Evolutionary conservation across 2,888 invertebrate species (phyloP).

Genomic region (Gibbula magus): DNA sequence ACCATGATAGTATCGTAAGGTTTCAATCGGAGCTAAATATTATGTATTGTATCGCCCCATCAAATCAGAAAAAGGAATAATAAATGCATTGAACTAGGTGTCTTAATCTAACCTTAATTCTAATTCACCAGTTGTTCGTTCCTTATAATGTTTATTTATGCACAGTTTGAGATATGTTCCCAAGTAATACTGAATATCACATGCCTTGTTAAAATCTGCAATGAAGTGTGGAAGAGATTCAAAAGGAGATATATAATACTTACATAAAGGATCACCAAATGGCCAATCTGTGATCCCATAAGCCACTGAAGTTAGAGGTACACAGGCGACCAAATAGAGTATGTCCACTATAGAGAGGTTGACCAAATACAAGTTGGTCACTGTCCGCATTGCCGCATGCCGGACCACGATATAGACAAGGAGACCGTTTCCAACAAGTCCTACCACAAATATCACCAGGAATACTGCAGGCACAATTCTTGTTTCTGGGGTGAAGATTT

Average conservation of each 20-base stretch:
- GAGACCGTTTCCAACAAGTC: conserved; percentile 30
- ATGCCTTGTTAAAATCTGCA: no score
- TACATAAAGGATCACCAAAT: conserved; percentile 90
- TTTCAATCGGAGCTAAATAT: no score
- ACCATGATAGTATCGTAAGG: no score
- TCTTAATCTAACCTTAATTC: no score
- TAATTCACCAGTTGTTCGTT: no score
- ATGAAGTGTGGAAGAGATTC: no score
- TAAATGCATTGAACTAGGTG: no score
- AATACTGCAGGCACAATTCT: conserved; percentile 4
- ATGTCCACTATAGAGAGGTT: conserved; percentile 81
- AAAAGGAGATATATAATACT: conserved; percentile 74
- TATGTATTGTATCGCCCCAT: no score
- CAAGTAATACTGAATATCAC: no score
- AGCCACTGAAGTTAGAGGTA: conserved; percentile 92
- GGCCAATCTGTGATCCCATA: conserved; percentile 88
- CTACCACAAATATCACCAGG: conserved; percentile 11
- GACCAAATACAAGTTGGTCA: conserved; percentile 46
- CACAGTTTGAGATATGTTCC: no score
- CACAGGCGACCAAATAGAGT: conserved; percentile 90
- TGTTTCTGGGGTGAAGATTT: neutral
- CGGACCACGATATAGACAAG: conserved; percentile 37
- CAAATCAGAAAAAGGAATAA: no score
- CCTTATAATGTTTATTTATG: no score
- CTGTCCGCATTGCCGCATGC: conserved; percentile 40